phyloP scores from a whole-genome alignment of 1,140 invertebrate genomes.

The Caenorhabditis latens region DNA sequence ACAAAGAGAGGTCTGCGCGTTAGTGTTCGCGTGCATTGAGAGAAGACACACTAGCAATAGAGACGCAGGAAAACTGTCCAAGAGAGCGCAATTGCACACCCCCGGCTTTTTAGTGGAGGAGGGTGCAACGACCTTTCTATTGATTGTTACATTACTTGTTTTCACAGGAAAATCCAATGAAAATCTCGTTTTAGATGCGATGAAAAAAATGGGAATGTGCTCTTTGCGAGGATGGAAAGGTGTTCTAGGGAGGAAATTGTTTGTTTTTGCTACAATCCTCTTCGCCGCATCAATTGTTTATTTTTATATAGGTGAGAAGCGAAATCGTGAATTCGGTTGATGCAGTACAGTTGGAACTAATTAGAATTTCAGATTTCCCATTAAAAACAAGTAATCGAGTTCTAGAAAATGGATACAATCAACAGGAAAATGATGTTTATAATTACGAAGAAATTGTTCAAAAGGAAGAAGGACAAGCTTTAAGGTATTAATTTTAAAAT shows the following conservation, averaged over 20 bases:
- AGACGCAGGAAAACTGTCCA: neutral
- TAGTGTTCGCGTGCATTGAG: slow-evolving; percentile 47
- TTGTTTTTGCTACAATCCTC: slow-evolving; percentile 52
- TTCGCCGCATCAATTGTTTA: slow-evolving; percentile 50
- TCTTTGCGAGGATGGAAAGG: slow-evolving; percentile 33
- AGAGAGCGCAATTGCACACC: slow-evolving; percentile 7
- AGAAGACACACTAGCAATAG: neutral
- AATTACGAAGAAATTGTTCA: neutral
- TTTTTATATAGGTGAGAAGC: slow-evolving; percentile 53
- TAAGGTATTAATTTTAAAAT: neutral
- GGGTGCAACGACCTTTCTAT: neutral
- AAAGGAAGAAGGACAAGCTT: neutral
- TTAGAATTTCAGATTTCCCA: slow-evolving; percentile 20
- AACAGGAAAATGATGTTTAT: slow-evolving; percentile 42
- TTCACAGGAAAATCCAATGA: neutral
- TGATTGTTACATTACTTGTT: neutral
- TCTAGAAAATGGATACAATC: neutral
- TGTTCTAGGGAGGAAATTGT: slow-evolving; percentile 44
- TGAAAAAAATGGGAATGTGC: slow-evolving; percentile 31
- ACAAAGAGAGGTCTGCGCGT: slow-evolving; percentile 17
- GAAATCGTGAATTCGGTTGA: slow-evolving; percentile 51
- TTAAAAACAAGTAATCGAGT: neutral
- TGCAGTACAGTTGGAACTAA: neutral
- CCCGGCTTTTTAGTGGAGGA: too few relatives aligned
- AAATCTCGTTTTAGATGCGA: slow-evolving; percentile 7